A percentile compares a stretch with the other conserved stretches of the same genome.
phyloP scores from a whole-genome alignment of 2,888 invertebrate species.

The Myopa tessellatipennis region DNA sequence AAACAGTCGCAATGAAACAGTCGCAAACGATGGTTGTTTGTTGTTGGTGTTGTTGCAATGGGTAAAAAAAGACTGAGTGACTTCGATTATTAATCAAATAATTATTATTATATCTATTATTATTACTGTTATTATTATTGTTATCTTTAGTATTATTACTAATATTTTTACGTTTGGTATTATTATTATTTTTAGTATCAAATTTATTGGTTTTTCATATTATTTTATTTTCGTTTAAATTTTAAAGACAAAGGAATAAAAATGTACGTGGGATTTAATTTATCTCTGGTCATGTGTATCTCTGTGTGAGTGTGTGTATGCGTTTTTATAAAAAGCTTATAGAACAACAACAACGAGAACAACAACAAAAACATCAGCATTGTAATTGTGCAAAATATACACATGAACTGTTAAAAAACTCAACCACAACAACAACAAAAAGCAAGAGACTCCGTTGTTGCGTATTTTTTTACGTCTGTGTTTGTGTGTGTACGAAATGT shows the following conservation, averaged over 20 bases:
- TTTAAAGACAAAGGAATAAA: neutral
- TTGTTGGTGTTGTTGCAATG: no score
- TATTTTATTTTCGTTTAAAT: neutral
- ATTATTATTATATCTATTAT: no score
- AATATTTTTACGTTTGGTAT: neutral
- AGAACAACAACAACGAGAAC: neutral
- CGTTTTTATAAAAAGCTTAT: neutral
- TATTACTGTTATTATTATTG: no score
- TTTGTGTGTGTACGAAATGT: no score
- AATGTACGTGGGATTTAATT: neutral
- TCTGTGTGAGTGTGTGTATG: constrained; percentile 17
- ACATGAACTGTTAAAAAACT: neutral
- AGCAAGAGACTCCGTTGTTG: neutral
- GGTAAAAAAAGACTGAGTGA: constrained; percentile 50
- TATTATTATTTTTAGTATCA: neutral
- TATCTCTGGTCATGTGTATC: constrained; percentile 8
- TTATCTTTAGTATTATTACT: neutral
- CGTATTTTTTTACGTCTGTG: neutral
- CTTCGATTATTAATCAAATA: neutral
- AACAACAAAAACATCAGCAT: neutral
- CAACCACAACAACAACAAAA: neutral
- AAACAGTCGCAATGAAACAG: constrained; percentile 44
- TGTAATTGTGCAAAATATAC: neutral
- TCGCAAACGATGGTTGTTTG: neutral
- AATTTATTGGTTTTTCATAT: no score